phyloP scores from a whole-genome alignment of 2,797 vertebrate genomes.

The Numenius phaeopus region DNA sequence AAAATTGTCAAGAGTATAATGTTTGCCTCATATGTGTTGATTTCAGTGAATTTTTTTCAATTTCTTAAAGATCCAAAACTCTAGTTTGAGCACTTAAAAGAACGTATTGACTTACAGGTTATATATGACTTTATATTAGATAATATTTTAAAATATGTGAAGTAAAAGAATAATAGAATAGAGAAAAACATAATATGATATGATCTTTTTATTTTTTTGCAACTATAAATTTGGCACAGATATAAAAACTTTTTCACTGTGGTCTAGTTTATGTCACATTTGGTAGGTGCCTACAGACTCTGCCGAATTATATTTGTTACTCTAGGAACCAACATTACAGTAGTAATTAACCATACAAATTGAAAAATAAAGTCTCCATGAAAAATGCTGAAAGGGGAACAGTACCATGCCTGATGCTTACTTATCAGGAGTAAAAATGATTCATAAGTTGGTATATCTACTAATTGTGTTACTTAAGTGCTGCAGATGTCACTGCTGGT shows the following conservation, averaged over 20 bases:
- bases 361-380: neutral
- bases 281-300: neutral
- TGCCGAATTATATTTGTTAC: neutral
- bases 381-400: neutral
- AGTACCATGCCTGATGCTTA: rapidly evolving
- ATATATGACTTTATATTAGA: neutral
- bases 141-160: neutral
- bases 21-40: neutral
- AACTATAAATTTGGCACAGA: neutral
- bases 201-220: neutral
- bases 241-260: neutral
- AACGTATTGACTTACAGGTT: rapidly evolving
- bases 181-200: neutral
- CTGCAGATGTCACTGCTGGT: neutral
- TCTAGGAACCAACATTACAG: neutral
- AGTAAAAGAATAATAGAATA: neutral
- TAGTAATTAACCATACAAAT: neutral
- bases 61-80: neutral
- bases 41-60: neutral
- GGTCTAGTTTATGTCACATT: neutral
- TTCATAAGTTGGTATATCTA: rapidly evolving
- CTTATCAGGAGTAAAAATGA: neutral
- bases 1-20: neutral
- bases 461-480: neutral
- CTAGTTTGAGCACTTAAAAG: neutral